Evolutionary conservation across 1,140 invertebrate species (phyloP).

Genomic region (Hypothenemus hampei): DNA sequence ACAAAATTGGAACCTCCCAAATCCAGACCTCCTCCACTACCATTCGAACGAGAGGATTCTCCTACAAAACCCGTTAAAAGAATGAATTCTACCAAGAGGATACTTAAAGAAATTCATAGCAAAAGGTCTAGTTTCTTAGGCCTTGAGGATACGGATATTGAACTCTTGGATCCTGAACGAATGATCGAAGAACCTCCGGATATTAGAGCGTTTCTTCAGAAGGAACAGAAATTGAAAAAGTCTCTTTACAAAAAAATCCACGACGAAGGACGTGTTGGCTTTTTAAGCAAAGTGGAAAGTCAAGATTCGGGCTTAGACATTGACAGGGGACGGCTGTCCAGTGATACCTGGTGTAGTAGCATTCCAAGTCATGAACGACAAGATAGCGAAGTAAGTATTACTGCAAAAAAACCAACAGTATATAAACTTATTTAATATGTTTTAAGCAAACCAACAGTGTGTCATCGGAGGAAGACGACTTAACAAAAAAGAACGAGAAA

Average conservation of each 20-base stretch:
- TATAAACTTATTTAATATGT: not conserved
- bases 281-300: slow-evolving; percentile 50
- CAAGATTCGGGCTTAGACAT: slow-evolving; percentile 73
- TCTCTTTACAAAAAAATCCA: slow-evolving; percentile 60
- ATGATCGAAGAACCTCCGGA: slow-evolving; percentile 71
- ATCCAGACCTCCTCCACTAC: slow-evolving; percentile 75
- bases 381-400: slow-evolving; percentile 59
- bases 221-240: slow-evolving; percentile 73
- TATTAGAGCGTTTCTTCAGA: slow-evolving; percentile 70
- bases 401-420: not conserved
- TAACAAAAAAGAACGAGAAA: slow-evolving; percentile 67
- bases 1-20: slow-evolving; percentile 71
- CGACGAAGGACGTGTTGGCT: slow-evolving; percentile 30
- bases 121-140: slow-evolving; percentile 83
- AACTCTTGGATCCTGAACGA: slow-evolving; percentile 63
- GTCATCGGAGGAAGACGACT: slow-evolving; percentile 64
- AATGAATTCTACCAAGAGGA: slow-evolving; percentile 75
- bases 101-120: slow-evolving; percentile 78
- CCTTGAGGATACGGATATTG: slow-evolving; percentile 65
- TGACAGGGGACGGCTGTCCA: slow-evolving; percentile 52
- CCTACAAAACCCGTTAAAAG: slow-evolving; percentile 51
- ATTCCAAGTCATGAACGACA: slow-evolving; percentile 69
- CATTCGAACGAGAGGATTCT: slow-evolving; percentile 47
- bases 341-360: slow-evolving; percentile 57
- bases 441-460: slow-evolving; percentile 42